Base-by-base conservation (phyloP, 1,140 invertebrate genomes). In the Euglossa dilemma region DNA sequence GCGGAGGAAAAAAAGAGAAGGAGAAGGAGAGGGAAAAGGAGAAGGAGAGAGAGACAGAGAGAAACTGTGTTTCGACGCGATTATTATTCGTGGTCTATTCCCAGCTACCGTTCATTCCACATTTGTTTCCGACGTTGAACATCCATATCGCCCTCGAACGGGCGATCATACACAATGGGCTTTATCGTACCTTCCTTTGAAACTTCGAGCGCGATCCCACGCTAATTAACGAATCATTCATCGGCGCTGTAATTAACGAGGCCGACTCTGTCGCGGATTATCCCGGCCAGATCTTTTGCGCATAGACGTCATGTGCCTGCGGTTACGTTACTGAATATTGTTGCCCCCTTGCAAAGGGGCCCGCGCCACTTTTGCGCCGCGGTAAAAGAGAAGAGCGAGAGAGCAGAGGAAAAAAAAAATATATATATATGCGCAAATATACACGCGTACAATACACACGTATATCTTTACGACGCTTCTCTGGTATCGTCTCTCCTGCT, bases 191-290 rank as follows among this genome's bases (percentile, higher is more conserved):
- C 87, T 88, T 91, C 83, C 91, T 92, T 93, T 92, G 87, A 93
- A 93, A 91, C 85, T 85, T 76, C 74, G 85, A 87, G 90, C 86
- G 73, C 88, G 90, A 92, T 92, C 88, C 90, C 87, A 91, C 88
- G 90, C 92, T 94, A 94, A 94, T 94, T 94, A 93, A 93, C 92
- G 90, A 93, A 92, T 93, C 92, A 93, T 92, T 93, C 92, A 93
- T 93, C 90, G 89, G 74, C 78, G 85, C 87, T 92, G 91, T 94
- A 93, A 93, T 94, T 93, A 94, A 93, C 92, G 92, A 90, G 90
- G 86, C 89, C 84, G 89, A 91, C 81, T 84, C 86, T 89, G 86
- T 86, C 88, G 69, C 80, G 84, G 87, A 91, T 90, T 91, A 88
- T 87, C 83, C 63, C 72, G 80, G 67, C 76, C 80, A 79, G 76